Evolutionary conservation across 1,140 invertebrate species (phyloP).

Genomic region (Pantala flavescens): DNA sequence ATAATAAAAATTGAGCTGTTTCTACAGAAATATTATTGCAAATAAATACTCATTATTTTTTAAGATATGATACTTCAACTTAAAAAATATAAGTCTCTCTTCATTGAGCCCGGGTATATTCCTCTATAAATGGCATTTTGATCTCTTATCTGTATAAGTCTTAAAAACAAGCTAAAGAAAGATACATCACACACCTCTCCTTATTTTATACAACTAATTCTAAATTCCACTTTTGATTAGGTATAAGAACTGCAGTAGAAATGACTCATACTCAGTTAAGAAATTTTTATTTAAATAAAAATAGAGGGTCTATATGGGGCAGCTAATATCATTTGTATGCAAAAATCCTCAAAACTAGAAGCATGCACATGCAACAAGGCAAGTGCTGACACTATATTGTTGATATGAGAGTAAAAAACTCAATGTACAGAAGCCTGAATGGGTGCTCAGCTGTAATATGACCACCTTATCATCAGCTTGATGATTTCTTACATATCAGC

Average conservation of each 20-base stretch:
- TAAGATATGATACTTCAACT: no score
- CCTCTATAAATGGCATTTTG: no score
- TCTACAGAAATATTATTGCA: no score
- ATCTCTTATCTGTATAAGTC: no score
- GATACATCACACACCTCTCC: no score
- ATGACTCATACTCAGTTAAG: slow-evolving; percentile 6
- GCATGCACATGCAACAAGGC: slow-evolving; percentile 3
- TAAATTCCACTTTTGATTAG: background rate
- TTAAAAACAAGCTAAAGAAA: no score
- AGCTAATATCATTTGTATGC: slow-evolving; percentile 6
- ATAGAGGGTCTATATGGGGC: background rate
- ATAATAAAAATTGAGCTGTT: no score
- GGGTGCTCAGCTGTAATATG: background rate
- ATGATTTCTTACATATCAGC: background rate
- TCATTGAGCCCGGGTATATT: no score
- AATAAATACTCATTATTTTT: no score
- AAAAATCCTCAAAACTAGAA: slow-evolving; percentile 10
- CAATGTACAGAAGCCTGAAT: background rate
- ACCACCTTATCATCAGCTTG: background rate
- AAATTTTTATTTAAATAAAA: slow-evolving; percentile 11
- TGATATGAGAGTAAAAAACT: slow-evolving; percentile 7
- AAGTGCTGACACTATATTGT: slow-evolving; percentile 6
- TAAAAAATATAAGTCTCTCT: no score
- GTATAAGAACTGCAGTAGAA: background rate
- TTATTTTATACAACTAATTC: no score